Conservation (phyloP, 1,140 invertebrate genomes). For the Drosophila grimshawi region DNA sequence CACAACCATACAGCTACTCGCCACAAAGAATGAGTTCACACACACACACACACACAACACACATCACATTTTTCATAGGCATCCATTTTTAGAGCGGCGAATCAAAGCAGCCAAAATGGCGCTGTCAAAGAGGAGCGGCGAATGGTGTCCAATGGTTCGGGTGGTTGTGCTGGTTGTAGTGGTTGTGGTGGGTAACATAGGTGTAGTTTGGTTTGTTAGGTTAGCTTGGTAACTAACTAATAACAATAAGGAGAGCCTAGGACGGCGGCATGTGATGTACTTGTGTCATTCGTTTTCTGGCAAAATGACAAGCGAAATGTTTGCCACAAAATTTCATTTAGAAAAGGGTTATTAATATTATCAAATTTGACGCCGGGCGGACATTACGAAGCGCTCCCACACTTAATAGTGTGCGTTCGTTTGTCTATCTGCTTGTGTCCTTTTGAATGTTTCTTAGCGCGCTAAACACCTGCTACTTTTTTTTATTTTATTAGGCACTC, state of each 20-base stretch:
- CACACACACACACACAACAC: constrained; percentile 30
- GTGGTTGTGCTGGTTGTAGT: background rate
- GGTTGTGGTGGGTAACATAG: constrained; percentile 2
- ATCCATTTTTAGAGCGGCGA: constrained; percentile 45
- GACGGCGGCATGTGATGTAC: constrained; percentile 52
- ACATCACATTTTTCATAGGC: constrained; percentile 75
- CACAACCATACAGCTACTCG: constrained; percentile 39
- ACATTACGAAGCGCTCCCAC: constrained; percentile 46
- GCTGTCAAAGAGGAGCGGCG: constrained; percentile 63
- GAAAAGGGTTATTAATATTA: constrained; percentile 82
- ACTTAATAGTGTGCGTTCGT: constrained; percentile 4
- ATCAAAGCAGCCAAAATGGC: constrained; percentile 75
- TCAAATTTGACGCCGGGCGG: constrained; percentile 71
- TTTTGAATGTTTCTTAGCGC: constrained; percentile 57
- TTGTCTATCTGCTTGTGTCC: constrained; percentile 13
- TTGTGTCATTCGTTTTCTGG: constrained; percentile 65
- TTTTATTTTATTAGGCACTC: constrained; percentile 81
- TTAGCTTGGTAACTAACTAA: constrained; percentile 59
- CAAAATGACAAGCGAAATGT: constrained; percentile 77
- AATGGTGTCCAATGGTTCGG: background rate
- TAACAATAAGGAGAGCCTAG: constrained; percentile 40
- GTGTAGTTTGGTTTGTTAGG: constrained; percentile 4
- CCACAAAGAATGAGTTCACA: constrained; percentile 62
- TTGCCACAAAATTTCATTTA: constrained; percentile 80
- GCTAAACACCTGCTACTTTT: constrained; percentile 78